Percentiles rank a stretch among this genome's conserved stretches.
phyloP scores from a whole-genome alignment of 2,888 invertebrate genomes.

The Allophyes oxyacanthae region DNA sequence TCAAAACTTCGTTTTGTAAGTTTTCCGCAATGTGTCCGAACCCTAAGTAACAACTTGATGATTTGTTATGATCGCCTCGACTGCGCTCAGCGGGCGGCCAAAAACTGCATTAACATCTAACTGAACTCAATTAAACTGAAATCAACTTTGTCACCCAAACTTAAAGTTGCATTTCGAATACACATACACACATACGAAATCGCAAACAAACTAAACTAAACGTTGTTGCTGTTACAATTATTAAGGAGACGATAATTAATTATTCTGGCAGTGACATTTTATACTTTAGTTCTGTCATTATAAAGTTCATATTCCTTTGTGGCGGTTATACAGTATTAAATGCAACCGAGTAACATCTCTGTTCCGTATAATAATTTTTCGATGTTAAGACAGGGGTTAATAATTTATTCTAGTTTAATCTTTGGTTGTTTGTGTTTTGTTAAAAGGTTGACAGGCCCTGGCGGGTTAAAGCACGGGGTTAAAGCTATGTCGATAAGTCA shows the following conservation, averaged over 20 bases:
- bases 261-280: conserved; percentile 44
- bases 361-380: conserved; percentile 80
- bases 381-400: conserved; percentile 83
- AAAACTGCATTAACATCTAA: conserved; percentile 77
- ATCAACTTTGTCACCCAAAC: conserved; percentile 64
- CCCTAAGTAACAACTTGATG: conserved; percentile 73
- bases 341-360: conserved; percentile 75
- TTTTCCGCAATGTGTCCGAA: conserved; percentile 54
- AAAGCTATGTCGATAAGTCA: conserved; percentile 26
- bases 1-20: conserved; percentile 31
- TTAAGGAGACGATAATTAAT: conserved; percentile 82
- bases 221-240: conserved; percentile 83
- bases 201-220: conserved; percentile 85
- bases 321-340: conserved; percentile 69
- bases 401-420: conserved; percentile 80
- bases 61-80: conserved; percentile 86
- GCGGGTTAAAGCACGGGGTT: conserved; percentile 19
- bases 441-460: conserved; percentile 39
- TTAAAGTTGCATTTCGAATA: conserved; percentile 51
- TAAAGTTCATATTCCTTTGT: conserved; percentile 61
- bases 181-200: conserved; percentile 60
- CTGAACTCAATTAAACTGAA: conserved; percentile 58
- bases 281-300: conserved; percentile 28
- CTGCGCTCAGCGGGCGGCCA: conserved; percentile 81
- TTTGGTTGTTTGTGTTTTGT: conserved; percentile 59